Conservation (phyloP, 2,113 vertebrate species). For the Hiodon alosoides region DNA sequence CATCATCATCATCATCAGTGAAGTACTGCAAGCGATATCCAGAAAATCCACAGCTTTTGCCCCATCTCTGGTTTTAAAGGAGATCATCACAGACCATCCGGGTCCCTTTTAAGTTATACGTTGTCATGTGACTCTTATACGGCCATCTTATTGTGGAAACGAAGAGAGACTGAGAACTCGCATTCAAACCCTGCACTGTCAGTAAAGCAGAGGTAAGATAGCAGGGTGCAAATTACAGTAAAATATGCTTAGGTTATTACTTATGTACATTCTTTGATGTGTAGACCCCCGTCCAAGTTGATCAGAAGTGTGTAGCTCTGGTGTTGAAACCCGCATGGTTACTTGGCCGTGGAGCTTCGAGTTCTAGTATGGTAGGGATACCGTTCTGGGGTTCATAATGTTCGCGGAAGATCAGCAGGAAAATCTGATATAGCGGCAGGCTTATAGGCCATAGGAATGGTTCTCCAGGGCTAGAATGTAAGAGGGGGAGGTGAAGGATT, state of each 20-base stretch:
- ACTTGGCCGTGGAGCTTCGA: slow-evolving; percentile 56
- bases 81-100: slow-evolving; percentile 38
- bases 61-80: background rate
- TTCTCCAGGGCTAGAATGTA: slow-evolving; percentile 18
- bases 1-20: no score
- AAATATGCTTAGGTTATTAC: slow-evolving; percentile 24
- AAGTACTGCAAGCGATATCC: background rate
- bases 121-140: slow-evolving; percentile 65
- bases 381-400: slow-evolving; percentile 20
- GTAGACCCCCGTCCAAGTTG: slow-evolving; percentile 18
- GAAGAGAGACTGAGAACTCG: slow-evolving; percentile 52
- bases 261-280: slow-evolving; percentile 23
- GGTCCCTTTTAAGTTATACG: slow-evolving; percentile 44
- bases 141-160: slow-evolving; percentile 72
- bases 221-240: slow-evolving; percentile 40
- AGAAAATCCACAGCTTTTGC: background rate
- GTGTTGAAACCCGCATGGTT: slow-evolving; percentile 50
- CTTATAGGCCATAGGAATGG: slow-evolving; percentile 51
- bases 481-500: slow-evolving; percentile 31
- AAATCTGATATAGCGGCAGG: slow-evolving; percentile 38
- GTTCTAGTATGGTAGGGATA: slow-evolving; percentile 30
- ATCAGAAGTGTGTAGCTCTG: slow-evolving; percentile 23
- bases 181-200: slow-evolving; percentile 70
- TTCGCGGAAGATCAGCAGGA: slow-evolving; percentile 28
- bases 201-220: slow-evolving; percentile 72